phyloP scores from a whole-genome alignment of 2,797 vertebrate species.

The Aphelocoma californica region DNA sequence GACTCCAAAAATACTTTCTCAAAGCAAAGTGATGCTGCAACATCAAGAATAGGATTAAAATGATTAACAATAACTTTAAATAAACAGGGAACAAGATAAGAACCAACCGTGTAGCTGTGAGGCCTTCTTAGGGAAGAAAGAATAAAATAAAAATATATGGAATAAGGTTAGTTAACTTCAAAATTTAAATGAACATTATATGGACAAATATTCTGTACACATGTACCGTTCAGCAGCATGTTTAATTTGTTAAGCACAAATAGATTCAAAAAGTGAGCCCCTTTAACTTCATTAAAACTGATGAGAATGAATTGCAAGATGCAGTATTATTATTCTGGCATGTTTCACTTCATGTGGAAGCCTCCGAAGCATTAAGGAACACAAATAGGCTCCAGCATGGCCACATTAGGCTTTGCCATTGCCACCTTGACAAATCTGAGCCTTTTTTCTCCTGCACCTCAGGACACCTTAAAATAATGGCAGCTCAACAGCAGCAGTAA shows the following conservation, averaged over 20 bases:
- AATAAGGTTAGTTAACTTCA: constrained; percentile 55
- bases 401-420: neutral
- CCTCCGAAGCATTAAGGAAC: constrained; percentile 6
- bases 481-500: neutral
- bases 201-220: constrained; percentile 62
- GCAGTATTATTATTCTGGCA: constrained; percentile 50
- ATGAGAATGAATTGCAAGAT: constrained; percentile 68
- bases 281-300: constrained; percentile 75
- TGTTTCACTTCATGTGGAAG: neutral
- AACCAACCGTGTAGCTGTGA: neutral
- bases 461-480: neutral
- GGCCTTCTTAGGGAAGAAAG: neutral
- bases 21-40: neutral
- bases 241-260: constrained; percentile 72
- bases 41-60: neutral
- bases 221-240: constrained; percentile 32
- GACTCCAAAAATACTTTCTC: neutral
- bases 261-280: constrained; percentile 56
- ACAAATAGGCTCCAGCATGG: neutral
- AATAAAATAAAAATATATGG: constrained; percentile 25
- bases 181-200: constrained; percentile 52
- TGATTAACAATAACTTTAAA: neutral
- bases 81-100: neutral
- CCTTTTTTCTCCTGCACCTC: neutral
- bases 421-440: constrained; percentile 4